These are phyloP conservation scores for Bufo bufo DNA, from an alignment of 2,113 vertebrate genomes.

Conservation along the genomic window DNA sequence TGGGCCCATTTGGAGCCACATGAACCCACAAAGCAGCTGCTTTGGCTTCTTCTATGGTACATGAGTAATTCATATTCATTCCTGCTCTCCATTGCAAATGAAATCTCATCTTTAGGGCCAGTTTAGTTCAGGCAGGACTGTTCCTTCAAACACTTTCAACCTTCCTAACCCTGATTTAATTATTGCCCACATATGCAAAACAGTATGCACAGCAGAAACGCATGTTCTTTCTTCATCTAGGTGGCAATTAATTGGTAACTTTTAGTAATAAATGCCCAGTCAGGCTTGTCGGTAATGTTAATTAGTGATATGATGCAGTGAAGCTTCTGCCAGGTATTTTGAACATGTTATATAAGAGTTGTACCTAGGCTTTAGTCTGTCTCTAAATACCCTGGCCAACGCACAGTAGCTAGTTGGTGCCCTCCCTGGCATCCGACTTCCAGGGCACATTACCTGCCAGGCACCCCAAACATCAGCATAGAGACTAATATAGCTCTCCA, in stretches of 20 bases:
- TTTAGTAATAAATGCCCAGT: constrained; percentile 25
- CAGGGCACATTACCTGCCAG: not conserved
- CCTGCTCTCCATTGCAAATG: too few relatives aligned
- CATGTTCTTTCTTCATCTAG: constrained; percentile 23
- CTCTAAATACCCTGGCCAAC: not conserved
- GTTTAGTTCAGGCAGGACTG: not conserved
- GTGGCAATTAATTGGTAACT: constrained; percentile 42
- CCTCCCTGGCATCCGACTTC: not conserved
- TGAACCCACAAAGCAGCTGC: too few relatives aligned
- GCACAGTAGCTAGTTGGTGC: not conserved
- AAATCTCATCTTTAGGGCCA: too few relatives aligned
- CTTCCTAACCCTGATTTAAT: not conserved
- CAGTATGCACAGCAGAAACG: not conserved
- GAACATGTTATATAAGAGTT: not conserved
- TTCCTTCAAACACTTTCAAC: not conserved
- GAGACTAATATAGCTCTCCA: too few relatives aligned
- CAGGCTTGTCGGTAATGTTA: constrained; percentile 45
- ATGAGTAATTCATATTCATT: too few relatives aligned
- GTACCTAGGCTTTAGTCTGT: not conserved
- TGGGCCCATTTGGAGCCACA: too few relatives aligned
- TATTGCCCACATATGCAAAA: not conserved
- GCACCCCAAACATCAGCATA: not conserved
- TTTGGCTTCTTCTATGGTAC: too few relatives aligned
- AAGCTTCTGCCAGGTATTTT: constrained; percentile 37
- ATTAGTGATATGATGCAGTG: constrained; percentile 36